Evolutionary conservation across 2,113 vertebrate genomes (phyloP), one percentile per base, ranked within the genome.

Genomic region (Sceloporus tristichus): DNA sequence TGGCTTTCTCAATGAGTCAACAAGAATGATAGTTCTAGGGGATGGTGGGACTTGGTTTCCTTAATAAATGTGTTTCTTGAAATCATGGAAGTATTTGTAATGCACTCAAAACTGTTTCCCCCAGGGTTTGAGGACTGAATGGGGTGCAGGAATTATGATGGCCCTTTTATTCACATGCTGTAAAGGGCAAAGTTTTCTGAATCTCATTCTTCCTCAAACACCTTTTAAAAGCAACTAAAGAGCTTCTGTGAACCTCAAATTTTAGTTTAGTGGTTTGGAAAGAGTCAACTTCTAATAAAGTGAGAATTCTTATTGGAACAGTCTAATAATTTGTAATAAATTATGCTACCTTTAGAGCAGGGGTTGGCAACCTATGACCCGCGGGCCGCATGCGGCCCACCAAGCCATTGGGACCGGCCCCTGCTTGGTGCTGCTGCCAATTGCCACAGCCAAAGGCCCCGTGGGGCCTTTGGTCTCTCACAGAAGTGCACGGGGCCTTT

Each of bases 261-360:
- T 53, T 27, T 19, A 42, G 34, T 53, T 59, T n/a, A 18, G 5
- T 76, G 48, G 16, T 14, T 68, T 85, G 62, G 27, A 29, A 40
- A 48, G 48, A 48, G 48, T 48, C 48, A 48, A 48, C 48, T 1
- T 48, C 48, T 48, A 48, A 48, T 34, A 48, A 48, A 48, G 48
- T 48, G 48, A 48, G 48, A 48, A 48, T 48, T 48, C 48, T 48
- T 48, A 48, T 48, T 48, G 48, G 48, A 48, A 48, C 48, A 48
- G 48, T 48, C 48, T 89, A 89, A 93, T 92, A 87, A 96, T 84
- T 93, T 94, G 94, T 23, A 95, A 90, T 91, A 93, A 94, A 94
- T 89, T 92, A 94, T 92, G 93, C 89, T 94, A 90, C 94, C 91
- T 93, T 48, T 48, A 34, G 34, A 34, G 34, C 34, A 34, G 34